phyloP scores from a whole-genome alignment of 2,888 invertebrate genomes.

The Caenorhabditis becei region DNA sequence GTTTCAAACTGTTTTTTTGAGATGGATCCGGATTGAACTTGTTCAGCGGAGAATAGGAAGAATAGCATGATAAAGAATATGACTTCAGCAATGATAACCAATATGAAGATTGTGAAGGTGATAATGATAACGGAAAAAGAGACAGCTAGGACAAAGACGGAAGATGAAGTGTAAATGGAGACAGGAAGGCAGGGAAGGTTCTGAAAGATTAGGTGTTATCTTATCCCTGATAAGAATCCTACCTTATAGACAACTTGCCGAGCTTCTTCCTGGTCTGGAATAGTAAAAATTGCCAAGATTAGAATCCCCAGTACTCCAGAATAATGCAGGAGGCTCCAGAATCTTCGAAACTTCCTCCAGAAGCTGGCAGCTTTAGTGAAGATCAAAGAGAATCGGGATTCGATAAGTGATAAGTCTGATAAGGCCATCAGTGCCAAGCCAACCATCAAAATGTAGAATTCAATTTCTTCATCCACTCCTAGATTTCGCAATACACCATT shows the following conservation, averaged over 20 bases:
- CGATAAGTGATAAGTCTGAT: background rate
- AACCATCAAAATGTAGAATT: background rate
- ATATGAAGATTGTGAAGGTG: background rate
- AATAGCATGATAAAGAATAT: background rate
- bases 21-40: background rate
- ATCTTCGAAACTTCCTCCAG: background rate
- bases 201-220: background rate
- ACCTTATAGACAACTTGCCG: too few relatives aligned
- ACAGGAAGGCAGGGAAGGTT: background rate
- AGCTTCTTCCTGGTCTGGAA: background rate
- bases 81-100: background rate
- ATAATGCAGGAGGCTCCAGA: background rate
- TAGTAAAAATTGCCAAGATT: background rate
- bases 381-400: background rate
- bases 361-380: background rate
- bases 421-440: constrained; percentile 1
- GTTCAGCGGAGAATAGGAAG: constrained; percentile 10
- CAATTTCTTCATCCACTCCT: background rate
- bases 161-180: background rate
- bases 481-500: background rate
- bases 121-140: background rate
- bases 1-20: background rate
- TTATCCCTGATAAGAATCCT: too few relatives aligned
- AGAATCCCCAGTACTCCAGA: background rate
- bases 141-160: constrained; percentile 5